phyloP scores from a whole-genome alignment of 2,797 vertebrate species.

The Anolis apletophallus region DNA sequence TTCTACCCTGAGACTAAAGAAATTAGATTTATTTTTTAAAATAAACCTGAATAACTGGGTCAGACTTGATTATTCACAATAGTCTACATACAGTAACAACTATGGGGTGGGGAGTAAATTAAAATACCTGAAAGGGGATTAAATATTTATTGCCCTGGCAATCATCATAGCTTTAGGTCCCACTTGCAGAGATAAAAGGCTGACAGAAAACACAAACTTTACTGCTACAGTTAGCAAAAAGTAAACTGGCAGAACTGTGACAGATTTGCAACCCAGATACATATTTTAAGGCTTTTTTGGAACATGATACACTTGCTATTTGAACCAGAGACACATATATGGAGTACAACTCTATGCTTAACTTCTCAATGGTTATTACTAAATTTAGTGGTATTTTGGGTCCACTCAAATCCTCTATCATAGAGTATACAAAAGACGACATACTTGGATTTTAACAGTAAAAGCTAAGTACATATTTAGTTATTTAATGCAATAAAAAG shows the following conservation, averaged over 20 bases:
- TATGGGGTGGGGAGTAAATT: conserved; percentile 56
- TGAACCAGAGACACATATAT: conserved; percentile 34
- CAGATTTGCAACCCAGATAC: conserved; percentile 67
- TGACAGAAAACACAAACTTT: conserved; percentile 43
- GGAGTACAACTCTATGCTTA: not conserved
- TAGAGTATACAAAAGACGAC: not conserved
- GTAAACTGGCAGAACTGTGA: conserved; percentile 42
- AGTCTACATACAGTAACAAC: not conserved
- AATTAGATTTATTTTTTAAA: conserved; percentile 47
- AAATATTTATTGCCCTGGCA: conserved; percentile 16
- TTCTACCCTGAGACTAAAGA: conserved; percentile 21
- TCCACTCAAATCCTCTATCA: not conserved
- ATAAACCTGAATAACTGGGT: conserved; percentile 54
- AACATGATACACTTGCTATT: conserved; percentile 25
- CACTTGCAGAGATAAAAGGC: conserved; percentile 60
- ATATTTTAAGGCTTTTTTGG: conserved; percentile 61
- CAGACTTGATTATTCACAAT: conserved; percentile 28
- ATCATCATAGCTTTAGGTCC: conserved; percentile 52
- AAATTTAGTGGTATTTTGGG: not conserved
- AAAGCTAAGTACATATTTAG: not conserved
- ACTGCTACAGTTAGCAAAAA: conserved; percentile 50
- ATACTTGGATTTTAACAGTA: not conserved
- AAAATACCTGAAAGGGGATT: conserved; percentile 32
- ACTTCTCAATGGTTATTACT: not conserved
- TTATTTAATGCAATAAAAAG: not conserved